phyloP scores from a whole-genome alignment of 2,113 vertebrate species.

The Tapirus terrestris region DNA sequence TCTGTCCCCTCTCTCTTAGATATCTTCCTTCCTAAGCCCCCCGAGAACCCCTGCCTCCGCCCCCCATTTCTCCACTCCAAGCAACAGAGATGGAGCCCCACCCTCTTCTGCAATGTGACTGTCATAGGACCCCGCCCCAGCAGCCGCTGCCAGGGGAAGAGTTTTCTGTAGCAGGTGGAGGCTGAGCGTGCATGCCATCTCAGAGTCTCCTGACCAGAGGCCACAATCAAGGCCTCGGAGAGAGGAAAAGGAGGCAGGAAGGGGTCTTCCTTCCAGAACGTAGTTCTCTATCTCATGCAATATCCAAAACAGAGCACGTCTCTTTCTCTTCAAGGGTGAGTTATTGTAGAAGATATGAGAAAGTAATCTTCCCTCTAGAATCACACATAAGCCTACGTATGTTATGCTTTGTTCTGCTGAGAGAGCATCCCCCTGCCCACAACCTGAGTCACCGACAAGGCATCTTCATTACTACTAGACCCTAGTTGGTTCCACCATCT shows the following conservation, averaged over 20 bases:
- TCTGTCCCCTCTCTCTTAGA: not conserved
- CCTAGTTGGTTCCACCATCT: not conserved
- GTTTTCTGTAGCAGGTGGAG: not conserved
- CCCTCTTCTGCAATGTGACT: not conserved
- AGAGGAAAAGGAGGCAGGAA: not conserved
- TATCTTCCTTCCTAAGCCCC: not conserved
- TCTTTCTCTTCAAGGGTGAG: not conserved
- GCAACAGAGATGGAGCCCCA: not conserved
- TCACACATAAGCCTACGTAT: accelerated
- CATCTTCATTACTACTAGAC: accelerated
- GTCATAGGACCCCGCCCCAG: not conserved
- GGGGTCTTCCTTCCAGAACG: not conserved
- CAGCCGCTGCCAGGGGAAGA: accelerated
- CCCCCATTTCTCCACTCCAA: not conserved
- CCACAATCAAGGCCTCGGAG: not conserved
- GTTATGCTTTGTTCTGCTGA: accelerated
- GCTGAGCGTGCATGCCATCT: accelerated
- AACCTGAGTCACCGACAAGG: accelerated
- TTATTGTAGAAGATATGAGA: not conserved
- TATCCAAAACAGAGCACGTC: not conserved
- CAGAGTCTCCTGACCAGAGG: not conserved
- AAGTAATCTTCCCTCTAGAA: no score
- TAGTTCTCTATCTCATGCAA: not conserved
- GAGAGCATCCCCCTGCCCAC: accelerated
- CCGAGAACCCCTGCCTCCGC: not conserved